A percentile compares a stretch with the other conserved stretches of the same genome.
Evolutionary conservation across 2,113 vertebrate species (phyloP).

Genomic region (Polypterus senegalus): DNA sequence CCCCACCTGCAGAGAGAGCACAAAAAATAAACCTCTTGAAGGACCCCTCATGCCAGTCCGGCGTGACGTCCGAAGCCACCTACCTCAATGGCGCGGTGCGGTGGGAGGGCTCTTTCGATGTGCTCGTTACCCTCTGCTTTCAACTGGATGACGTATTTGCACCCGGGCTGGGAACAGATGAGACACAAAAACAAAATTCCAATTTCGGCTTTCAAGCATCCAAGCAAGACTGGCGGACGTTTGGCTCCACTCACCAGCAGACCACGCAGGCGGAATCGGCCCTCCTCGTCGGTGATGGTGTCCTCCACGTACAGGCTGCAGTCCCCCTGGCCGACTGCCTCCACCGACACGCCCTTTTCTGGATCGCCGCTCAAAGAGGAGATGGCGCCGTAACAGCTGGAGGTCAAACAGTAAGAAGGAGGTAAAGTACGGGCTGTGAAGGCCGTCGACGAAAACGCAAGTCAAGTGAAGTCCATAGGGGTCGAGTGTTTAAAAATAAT

Average conservation of each 20-base stretch:
- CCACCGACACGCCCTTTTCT: conserved; percentile 79
- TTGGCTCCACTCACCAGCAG: conserved; percentile 69
- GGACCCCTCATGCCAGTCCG: not conserved
- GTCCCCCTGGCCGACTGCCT: conserved; percentile 77
- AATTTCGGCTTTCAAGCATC: not conserved
- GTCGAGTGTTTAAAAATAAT: no score
- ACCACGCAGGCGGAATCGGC: conserved; percentile 81
- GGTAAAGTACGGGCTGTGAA: not conserved
- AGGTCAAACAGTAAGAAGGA: not conserved
- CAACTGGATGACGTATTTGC: conserved; percentile 80
- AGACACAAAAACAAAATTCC: conserved; percentile 12
- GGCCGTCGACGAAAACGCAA: no score
- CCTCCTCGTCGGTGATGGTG: conserved; percentile 84
- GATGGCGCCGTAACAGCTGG: conserved; percentile 82
- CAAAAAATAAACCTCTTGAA: not conserved
- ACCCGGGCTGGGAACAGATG: conserved; percentile 61
- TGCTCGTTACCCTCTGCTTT: conserved; percentile 89
- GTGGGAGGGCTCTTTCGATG: conserved; percentile 85
- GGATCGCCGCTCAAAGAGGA: conserved; percentile 88
- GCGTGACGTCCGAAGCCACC: conserved; percentile 15
- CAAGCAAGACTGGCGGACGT: not conserved
- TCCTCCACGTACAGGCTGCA: conserved; percentile 89
- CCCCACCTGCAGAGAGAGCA: conserved; percentile 56
- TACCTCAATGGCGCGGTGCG: conserved; percentile 76
- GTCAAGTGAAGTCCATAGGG: no score